phyloP scores from a whole-genome alignment of 1,140 invertebrate species.

The Acromyrmex charruanus region DNA sequence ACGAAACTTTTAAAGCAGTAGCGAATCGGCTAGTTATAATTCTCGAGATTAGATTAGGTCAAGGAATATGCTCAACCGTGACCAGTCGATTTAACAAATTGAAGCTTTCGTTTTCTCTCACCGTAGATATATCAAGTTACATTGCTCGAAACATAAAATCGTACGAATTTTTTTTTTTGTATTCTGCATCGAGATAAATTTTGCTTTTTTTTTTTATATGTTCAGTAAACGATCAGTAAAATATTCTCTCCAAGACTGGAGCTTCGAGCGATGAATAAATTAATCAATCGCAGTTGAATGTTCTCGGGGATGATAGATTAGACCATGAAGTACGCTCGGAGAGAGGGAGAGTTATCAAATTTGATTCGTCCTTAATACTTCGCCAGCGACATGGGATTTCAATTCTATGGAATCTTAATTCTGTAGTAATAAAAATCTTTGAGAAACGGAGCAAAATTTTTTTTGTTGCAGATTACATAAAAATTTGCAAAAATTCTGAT shows the following conservation, averaged over 20 bases:
- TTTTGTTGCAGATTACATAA: too few relatives aligned
- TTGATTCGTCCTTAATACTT: not conserved
- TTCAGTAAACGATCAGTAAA: not conserved
- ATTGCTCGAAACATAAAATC: not conserved
- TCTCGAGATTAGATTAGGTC: slow-evolving; percentile 10
- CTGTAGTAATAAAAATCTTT: too few relatives aligned
- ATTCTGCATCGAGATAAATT: not conserved
- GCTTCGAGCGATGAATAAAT: not conserved
- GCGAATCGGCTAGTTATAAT: not conserved
- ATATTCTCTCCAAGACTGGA: not conserved
- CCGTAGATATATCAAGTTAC: not conserved
- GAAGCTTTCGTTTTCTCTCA: not conserved
- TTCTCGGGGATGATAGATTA: not conserved
- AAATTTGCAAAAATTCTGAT: too few relatives aligned
- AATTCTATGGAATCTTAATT: too few relatives aligned
- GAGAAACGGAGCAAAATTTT: too few relatives aligned
- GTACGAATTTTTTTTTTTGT: not conserved
- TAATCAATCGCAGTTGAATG: not conserved
- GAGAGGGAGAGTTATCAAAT: not conserved
- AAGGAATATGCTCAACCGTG: not conserved
- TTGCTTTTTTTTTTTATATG: not conserved
- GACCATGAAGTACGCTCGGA: not conserved
- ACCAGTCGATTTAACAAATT: not conserved
- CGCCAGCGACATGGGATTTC: too few relatives aligned
- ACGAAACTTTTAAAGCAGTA: slow-evolving; percentile 13